These are phyloP conservation scores for Drosophila phalerata DNA, from an alignment of 2,888 invertebrate species.

Conservation along the genomic window DNA sequence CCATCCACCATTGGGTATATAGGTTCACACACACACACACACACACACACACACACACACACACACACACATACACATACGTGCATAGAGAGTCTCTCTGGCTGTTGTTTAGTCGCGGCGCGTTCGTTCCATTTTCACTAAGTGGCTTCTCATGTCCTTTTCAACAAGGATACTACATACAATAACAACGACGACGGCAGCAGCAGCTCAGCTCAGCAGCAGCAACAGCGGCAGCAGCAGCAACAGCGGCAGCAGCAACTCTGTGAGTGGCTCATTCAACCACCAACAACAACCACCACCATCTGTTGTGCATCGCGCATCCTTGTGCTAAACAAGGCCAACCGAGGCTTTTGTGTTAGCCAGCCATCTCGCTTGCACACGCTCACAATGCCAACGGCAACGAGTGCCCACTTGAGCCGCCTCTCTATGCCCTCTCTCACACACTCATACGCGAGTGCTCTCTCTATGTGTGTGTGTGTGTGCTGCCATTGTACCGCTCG, in stretches of 20 bases:
- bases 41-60: conserved; percentile 38
- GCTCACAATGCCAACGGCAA: conserved; percentile 29
- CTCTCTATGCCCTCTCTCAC: conserved; percentile 43
- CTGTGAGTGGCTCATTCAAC: conserved; percentile 78
- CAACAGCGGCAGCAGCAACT: conserved; percentile 40
- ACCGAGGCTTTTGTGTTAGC: conserved; percentile 40
- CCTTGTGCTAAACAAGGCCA: conserved; percentile 53
- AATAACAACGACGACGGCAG: conserved; percentile 17
- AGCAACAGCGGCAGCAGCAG: conserved; percentile 30
- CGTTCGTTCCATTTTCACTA: conserved; percentile 77
- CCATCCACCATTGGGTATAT: conserved; percentile 77
- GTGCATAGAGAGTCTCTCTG: conserved; percentile 67
- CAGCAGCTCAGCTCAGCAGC: conserved; percentile 39
- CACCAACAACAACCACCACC: conserved; percentile 69
- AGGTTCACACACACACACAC: conserved; percentile 38
- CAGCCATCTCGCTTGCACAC: conserved; percentile 50
- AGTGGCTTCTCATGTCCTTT: conserved; percentile 86
- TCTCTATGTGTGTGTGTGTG: conserved; percentile 21
- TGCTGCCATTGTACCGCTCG: conserved; percentile 63
- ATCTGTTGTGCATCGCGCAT: conserved; percentile 46
- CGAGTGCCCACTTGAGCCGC: conserved; percentile 77
- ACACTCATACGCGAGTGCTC: not conserved
- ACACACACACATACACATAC: conserved; percentile 34
- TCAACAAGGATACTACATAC: conserved; percentile 74
- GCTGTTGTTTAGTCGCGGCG: conserved; percentile 67